Evolutionary conservation across 2,797 vertebrate species (phyloP).

Genomic region (Labroides dimidiatus): DNA sequence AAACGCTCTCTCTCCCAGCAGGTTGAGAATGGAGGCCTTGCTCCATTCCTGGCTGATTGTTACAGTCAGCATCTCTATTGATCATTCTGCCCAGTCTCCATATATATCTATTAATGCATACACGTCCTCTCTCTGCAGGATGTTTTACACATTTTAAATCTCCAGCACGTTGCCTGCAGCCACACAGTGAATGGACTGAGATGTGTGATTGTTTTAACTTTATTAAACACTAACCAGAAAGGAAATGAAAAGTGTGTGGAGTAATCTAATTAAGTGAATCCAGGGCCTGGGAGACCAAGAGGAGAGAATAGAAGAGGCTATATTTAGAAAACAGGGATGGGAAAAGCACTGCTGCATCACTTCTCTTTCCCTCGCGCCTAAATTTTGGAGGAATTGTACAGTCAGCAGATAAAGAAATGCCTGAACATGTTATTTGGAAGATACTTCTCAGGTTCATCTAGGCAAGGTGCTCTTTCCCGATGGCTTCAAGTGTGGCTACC

Average conservation of each 20-base stretch:
- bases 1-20: slow-evolving; percentile 3
- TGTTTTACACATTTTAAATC: slow-evolving; percentile 20
- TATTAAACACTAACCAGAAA: slow-evolving; percentile 67
- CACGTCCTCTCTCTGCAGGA: background rate
- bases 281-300: slow-evolving; percentile 45
- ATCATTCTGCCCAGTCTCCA: slow-evolving; percentile 20
- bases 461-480: slow-evolving; percentile 2
- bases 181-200: slow-evolving; percentile 37
- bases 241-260: slow-evolving; percentile 71
- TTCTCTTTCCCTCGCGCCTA: slow-evolving; percentile 14
- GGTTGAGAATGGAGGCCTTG: too few relatives aligned
- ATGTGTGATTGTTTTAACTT: slow-evolving; percentile 63
- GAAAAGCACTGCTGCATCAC: slow-evolving; percentile 46
- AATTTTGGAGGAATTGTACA: slow-evolving; percentile 23
- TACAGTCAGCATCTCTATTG: slow-evolving; percentile 36
- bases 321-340: slow-evolving; percentile 67
- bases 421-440: slow-evolving; percentile 17
- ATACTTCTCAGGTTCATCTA: background rate
- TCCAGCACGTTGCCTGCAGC: slow-evolving; percentile 32
- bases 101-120: background rate
- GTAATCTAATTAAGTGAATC: slow-evolving; percentile 72
- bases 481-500: slow-evolving; percentile 33
- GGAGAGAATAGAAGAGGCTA: slow-evolving; percentile 56
- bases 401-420: slow-evolving; percentile 2
- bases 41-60: slow-evolving; percentile 27